Percentiles rank a stretch among this genome's conserved stretches.
phyloP scores from a whole-genome alignment of 1,140 invertebrate genomes.

The Sitophilus oryzae region DNA sequence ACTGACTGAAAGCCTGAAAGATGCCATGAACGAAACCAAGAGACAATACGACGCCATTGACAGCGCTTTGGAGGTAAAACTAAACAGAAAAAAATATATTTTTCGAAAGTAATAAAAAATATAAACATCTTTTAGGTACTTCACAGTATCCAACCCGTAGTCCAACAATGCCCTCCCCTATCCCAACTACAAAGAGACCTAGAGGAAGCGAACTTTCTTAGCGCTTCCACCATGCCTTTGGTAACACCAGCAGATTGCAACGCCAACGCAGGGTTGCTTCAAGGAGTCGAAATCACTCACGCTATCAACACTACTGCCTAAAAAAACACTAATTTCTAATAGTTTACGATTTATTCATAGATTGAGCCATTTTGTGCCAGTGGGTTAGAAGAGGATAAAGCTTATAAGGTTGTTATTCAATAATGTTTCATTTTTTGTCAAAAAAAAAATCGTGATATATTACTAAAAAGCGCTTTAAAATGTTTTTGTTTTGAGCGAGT shows the following conservation, averaged over 20 bases:
- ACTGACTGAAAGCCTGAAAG: conserved; percentile 43
- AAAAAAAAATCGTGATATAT: too few relatives aligned
- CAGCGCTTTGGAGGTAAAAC: too few relatives aligned
- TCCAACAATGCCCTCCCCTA: conserved; percentile 44
- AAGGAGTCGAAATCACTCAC: conserved; percentile 34
- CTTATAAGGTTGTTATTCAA: too few relatives aligned
- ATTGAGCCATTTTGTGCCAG: too few relatives aligned
- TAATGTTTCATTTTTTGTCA: too few relatives aligned
- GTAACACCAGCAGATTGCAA: conserved; percentile 43
- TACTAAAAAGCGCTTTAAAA: too few relatives aligned
- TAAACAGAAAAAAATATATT: too few relatives aligned
- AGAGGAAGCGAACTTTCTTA: conserved; percentile 46
- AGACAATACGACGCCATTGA: conserved; percentile 48
- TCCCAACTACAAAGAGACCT: conserved; percentile 43
- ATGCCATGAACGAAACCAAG: conserved; percentile 43
- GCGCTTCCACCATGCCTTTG: conserved; percentile 39
- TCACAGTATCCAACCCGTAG: conserved; percentile 43
- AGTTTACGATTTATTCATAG: too few relatives aligned
- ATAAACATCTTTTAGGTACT: conserved; percentile 39
- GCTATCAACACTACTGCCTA: conserved; percentile 41
- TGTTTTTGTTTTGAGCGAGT: too few relatives aligned
- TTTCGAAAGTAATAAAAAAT: too few relatives aligned
- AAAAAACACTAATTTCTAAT: too few relatives aligned
- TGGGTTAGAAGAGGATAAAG: too few relatives aligned
- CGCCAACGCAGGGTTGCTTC: conserved; percentile 41